These are phyloP conservation scores for Lasioglossum malachurum DNA, from an alignment of 2,888 invertebrate species.

Conservation along the genomic window DNA sequence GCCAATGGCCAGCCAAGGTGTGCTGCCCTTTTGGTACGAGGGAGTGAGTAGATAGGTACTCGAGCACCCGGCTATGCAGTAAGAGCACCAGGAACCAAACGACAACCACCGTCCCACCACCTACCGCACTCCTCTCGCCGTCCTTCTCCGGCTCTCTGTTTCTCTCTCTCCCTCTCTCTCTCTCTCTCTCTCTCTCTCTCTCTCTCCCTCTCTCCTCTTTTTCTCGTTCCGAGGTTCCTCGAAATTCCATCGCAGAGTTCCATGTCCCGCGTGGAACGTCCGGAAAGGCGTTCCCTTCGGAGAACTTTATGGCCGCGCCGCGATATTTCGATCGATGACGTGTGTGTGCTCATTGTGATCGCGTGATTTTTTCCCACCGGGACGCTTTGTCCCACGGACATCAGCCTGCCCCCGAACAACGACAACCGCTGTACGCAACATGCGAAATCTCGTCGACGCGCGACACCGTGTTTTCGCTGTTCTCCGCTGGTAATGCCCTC, in stretches of 20 bases:
- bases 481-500: background rate
- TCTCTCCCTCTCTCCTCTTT: constrained; percentile 40
- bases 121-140: constrained; percentile 67
- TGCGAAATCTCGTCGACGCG: background rate
- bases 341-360: background rate
- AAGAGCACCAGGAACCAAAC: constrained; percentile 81
- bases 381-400: background rate
- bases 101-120: constrained; percentile 75
- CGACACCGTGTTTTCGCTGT: background rate
- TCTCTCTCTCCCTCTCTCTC: constrained; percentile 12
- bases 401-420: background rate
- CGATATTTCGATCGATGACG: constrained; percentile 11
- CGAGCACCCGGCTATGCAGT: constrained; percentile 79
- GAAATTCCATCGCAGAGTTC: constrained; percentile 72
- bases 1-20: constrained; percentile 84
- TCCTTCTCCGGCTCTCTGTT: constrained; percentile 44
- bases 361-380: background rate
- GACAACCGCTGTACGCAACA: background rate
- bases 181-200: background rate
- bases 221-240: constrained; percentile 67
- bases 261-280: constrained; percentile 63
- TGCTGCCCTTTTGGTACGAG: constrained; percentile 81
- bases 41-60: constrained; percentile 73
- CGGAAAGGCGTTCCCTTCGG: constrained; percentile 62
- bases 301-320: constrained; percentile 40